A percentile compares a stretch with the other conserved stretches of the same genome.
phyloP scores from a whole-genome alignment of 2,888 invertebrate genomes.

The Calameuta pallipes region DNA sequence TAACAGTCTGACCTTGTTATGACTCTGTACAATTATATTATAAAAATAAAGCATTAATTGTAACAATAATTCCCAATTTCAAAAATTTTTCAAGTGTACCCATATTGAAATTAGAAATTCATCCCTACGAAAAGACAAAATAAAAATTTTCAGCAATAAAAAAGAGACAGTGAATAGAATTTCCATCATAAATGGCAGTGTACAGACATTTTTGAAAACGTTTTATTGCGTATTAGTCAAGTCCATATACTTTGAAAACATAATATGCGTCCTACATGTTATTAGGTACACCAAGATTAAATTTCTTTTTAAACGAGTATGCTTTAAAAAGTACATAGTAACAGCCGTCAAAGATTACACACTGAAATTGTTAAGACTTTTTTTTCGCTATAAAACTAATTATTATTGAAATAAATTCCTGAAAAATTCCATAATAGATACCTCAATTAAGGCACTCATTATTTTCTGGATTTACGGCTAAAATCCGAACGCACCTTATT shows the following conservation, averaged over 20 bases:
- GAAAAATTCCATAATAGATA: background rate
- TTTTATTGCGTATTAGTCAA: conserved; percentile 32
- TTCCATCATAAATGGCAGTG: too few species aligned
- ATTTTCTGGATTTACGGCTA: background rate
- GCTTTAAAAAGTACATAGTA: conserved; percentile 28
- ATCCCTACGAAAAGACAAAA: conserved; percentile 7
- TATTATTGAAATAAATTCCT: conserved; percentile 8
- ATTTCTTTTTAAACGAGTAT: conserved; percentile 19
- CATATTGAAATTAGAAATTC: background rate
- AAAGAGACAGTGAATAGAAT: background rate
- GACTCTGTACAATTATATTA: conserved; percentile 28
- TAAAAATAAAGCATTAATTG: conserved; percentile 30
- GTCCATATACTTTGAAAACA: conserved; percentile 30
- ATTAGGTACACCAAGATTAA: conserved; percentile 21
- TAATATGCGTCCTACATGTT: conserved; percentile 17
- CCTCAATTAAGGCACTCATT: background rate
- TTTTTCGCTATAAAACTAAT: conserved; percentile 12
- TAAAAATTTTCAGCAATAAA: conserved; percentile 5
- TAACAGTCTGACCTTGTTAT: conserved; percentile 13
- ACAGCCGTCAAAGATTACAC: conserved; percentile 26
- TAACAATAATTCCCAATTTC: background rate
- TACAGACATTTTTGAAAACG: conserved; percentile 14
- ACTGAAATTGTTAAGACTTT: conserved; percentile 8
- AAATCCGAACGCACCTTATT: background rate
- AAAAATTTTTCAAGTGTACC: background rate